These are phyloP conservation scores for Mustela nigripes DNA, from an alignment of 2,113 vertebrate genomes.

Conservation along the genomic window DNA sequence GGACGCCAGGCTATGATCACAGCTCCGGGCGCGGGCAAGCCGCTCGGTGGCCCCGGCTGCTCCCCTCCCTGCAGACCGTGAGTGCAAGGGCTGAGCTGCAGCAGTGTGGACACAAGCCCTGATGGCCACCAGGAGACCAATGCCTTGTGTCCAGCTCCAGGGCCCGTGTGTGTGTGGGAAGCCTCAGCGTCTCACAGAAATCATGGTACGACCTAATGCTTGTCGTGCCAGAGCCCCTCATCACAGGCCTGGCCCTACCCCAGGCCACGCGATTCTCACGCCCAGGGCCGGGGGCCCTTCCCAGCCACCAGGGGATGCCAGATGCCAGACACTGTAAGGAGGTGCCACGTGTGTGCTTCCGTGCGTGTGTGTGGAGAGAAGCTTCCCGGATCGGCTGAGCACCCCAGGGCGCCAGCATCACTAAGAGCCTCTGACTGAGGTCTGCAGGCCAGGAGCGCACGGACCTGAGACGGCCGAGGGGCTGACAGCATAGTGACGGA, in stretches of 20 bases:
- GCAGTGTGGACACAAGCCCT: neutral
- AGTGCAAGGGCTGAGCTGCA: neutral
- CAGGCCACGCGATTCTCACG: neutral
- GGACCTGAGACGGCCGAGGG: accelerated
- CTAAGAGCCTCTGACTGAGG: neutral
- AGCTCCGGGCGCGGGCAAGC: neutral
- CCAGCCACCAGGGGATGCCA: no score
- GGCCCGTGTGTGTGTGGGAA: neutral
- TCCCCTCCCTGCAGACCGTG: neutral
- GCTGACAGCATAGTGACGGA: no score
- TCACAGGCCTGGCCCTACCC: neutral
- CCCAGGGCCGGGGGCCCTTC: neutral
- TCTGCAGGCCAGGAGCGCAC: no score
- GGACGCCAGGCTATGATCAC: neutral
- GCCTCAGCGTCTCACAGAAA: neutral
- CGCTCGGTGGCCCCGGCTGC: no score
- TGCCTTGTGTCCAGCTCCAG: neutral
- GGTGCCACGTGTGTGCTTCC: neutral
- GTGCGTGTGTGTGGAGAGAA: neutral
- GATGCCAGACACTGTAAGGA: neutral
- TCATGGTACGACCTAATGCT: neutral
- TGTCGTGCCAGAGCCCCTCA: neutral
- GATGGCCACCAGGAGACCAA: neutral
- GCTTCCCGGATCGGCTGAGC: neutral
- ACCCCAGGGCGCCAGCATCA: neutral